These are phyloP conservation scores for Drosophila diplacantha DNA, from an alignment of 2,888 invertebrate species.

Conservation along the genomic window DNA sequence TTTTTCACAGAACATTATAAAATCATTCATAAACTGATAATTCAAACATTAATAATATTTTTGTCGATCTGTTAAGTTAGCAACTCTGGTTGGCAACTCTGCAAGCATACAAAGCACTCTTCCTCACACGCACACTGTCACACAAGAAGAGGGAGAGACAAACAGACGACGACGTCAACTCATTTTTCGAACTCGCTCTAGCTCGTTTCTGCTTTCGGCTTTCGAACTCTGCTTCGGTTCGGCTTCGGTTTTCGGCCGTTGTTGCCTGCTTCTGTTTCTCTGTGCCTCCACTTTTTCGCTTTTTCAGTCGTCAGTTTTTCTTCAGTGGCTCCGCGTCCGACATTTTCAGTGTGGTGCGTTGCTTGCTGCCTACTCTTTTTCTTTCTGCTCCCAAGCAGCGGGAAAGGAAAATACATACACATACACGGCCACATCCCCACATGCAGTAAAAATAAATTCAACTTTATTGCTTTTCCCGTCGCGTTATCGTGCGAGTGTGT, in stretches of 20 bases:
- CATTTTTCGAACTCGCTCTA: slow-evolving; percentile 55
- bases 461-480: slow-evolving; percentile 68
- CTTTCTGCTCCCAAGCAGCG: slow-evolving; percentile 61
- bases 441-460: slow-evolving; percentile 69
- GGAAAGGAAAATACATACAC: slow-evolving; percentile 58
- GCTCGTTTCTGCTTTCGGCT: slow-evolving; percentile 44
- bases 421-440: slow-evolving; percentile 45
- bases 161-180: slow-evolving; percentile 38
- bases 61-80: slow-evolving; percentile 8
- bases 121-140: neutral
- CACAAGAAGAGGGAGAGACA: slow-evolving; percentile 7
- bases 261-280: slow-evolving; percentile 11
- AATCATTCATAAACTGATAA: neutral
- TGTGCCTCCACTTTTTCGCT: neutral
- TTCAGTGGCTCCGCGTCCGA: slow-evolving; percentile 74
- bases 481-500: slow-evolving; percentile 63
- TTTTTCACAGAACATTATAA: neutral
- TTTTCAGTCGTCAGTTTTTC: slow-evolving; percentile 68
- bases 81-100: slow-evolving; percentile 57
- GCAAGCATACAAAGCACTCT: slow-evolving; percentile 50
- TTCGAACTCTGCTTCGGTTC: slow-evolving; percentile 21
- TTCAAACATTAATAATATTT: neutral
- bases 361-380: slow-evolving; percentile 44
- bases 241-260: no score
- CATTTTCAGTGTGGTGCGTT: slow-evolving; percentile 65